phyloP scores from a whole-genome alignment of 2,888 invertebrate genomes.

The Fragum sueziense region DNA sequence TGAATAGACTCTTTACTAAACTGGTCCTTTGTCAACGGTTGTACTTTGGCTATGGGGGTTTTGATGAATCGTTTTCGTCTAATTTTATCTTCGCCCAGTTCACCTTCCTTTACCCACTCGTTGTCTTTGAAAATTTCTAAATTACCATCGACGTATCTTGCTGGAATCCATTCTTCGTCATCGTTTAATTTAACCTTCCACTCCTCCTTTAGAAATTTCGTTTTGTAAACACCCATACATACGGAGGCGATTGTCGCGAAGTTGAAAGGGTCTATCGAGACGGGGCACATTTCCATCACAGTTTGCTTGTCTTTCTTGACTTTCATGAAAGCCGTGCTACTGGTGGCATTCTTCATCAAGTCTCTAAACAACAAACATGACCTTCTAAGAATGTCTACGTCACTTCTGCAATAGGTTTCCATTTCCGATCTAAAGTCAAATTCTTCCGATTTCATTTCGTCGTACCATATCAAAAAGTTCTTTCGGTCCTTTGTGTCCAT shows the following conservation, averaged over 20 bases:
- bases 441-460: background rate
- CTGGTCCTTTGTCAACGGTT: slow-evolving; percentile 3
- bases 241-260: slow-evolving; percentile 43
- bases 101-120: slow-evolving; percentile 26
- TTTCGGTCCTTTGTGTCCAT: slow-evolving; percentile 25
- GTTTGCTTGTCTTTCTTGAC: no score
- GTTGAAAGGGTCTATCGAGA: slow-evolving; percentile 46
- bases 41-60: slow-evolving; percentile 16
- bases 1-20: slow-evolving; percentile 45
- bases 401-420: slow-evolving; percentile 34
- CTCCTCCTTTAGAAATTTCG: slow-evolving; percentile 38
- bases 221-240: slow-evolving; percentile 41
- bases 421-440: slow-evolving; percentile 37
- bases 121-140: background rate
- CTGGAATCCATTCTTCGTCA: slow-evolving; percentile 29
- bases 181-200: slow-evolving; percentile 36
- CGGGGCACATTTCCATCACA: background rate
- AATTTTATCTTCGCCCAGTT: slow-evolving; percentile 13
- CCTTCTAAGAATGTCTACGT: slow-evolving; percentile 35
- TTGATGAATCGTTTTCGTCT: slow-evolving; percentile 14
- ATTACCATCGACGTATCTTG: slow-evolving; percentile 18
- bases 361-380: slow-evolving; percentile 41
- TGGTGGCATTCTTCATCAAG: slow-evolving; percentile 27
- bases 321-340: background rate
- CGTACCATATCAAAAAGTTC: slow-evolving; percentile 28